Evolutionary conservation across 2,797 vertebrate species (phyloP).

Genomic region (Echiichthys vipera): DNA sequence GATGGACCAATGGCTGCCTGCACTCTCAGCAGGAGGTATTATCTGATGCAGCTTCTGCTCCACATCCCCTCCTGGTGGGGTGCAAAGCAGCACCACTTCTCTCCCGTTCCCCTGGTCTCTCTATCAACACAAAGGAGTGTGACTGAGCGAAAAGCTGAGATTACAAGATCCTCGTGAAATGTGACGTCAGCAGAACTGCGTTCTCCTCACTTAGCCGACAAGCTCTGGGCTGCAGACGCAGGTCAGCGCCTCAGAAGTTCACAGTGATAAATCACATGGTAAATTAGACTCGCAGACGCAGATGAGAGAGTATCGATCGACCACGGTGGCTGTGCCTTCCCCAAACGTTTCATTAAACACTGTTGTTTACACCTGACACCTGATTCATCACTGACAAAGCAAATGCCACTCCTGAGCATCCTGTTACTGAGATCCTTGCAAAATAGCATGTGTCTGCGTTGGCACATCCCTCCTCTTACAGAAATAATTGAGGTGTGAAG

Average conservation of each 20-base stretch:
- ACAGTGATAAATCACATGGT: conserved; percentile 58
- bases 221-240: conserved; percentile 1
- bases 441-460: background rate
- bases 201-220: conserved; percentile 5
- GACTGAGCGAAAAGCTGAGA: conserved; percentile 43
- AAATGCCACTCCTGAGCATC: conserved; percentile 46
- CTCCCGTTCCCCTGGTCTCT: conserved; percentile 3
- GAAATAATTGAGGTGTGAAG: conserved; percentile 26
- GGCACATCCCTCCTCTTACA: conserved; percentile 1
- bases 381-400: conserved; percentile 72
- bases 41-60: conserved; percentile 74
- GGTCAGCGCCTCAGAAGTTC: conserved; percentile 23
- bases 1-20: conserved; percentile 74
- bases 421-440: conserved; percentile 2
- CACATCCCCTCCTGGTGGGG: conserved; percentile 71
- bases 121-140: conserved; percentile 21
- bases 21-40: conserved; percentile 71
- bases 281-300: conserved; percentile 47
- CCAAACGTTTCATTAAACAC: conserved; percentile 63
- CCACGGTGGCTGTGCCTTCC: conserved; percentile 9
- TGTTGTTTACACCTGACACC: conserved; percentile 49
- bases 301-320: conserved; percentile 49
- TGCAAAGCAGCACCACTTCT: conserved; percentile 53
- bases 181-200: conserved; percentile 29
- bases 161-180: conserved; percentile 27